Evolutionary conservation across 2,113 vertebrate genomes (phyloP).

Genomic region (Stomatorhinus ivindoensis): DNA sequence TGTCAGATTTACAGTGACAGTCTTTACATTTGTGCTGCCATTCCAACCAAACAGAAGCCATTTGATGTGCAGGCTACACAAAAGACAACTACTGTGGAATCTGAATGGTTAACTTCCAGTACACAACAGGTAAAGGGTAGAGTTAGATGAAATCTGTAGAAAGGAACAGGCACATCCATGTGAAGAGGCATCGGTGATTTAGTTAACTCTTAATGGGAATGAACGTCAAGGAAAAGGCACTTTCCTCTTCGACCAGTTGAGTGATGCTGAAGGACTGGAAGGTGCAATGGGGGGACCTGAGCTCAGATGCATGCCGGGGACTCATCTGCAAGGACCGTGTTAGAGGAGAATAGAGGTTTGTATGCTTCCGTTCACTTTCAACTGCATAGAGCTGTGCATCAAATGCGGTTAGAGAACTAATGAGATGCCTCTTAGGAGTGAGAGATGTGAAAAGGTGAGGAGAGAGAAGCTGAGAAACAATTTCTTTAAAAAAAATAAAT

Average conservation of each 20-base stretch:
- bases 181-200: neutral
- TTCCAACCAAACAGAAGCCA: neutral
- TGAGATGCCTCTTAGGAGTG: neutral
- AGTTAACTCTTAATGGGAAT: neutral
- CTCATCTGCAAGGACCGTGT: conserved; percentile 40
- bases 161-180: neutral
- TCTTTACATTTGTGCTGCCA: neutral
- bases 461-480: neutral
- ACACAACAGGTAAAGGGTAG: neutral
- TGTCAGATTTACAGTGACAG: neutral
- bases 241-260: conserved; percentile 59
- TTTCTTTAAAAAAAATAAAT: neutral
- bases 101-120: neutral
- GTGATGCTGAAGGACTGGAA: conserved; percentile 54
- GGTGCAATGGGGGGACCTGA: conserved; percentile 21
- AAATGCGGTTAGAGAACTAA: neutral
- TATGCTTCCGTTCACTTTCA: neutral
- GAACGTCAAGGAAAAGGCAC: conserved; percentile 31
- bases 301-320: conserved; percentile 13
- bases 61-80: no score
- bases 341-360: neutral
- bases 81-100: neutral
- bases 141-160: neutral
- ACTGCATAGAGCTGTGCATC: neutral
- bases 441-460: neutral